Evolutionary conservation across 2,113 vertebrate genomes (phyloP).

Genomic region (Trogon melanurus): DNA sequence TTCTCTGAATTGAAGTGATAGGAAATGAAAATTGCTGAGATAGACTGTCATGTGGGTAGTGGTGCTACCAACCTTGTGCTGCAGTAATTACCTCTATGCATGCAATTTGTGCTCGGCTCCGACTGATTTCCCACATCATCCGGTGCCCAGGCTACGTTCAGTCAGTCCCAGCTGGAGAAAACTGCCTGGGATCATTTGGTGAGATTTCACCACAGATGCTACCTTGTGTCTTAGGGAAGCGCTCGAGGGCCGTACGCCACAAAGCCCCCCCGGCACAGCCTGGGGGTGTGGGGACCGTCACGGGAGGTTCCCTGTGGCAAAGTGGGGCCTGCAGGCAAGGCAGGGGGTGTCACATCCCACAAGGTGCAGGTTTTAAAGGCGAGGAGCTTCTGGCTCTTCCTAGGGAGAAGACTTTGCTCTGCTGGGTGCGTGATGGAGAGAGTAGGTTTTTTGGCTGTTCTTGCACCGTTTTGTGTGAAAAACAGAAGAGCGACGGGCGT

Average conservation of each 20-base stretch:
- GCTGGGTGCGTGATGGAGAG: neutral
- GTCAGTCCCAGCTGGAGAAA: conserved; percentile 62
- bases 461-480: neutral
- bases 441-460: neutral
- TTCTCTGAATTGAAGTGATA: conserved; percentile 42
- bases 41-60: conserved; percentile 58
- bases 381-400: neutral
- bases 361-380: neutral
- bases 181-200: conserved; percentile 22
- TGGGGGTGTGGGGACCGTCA: neutral
- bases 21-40: conserved; percentile 70
- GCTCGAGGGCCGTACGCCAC: fast-evolving
- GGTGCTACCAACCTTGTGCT: conserved; percentile 66
- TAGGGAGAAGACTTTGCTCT: neutral
- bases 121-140: conserved; percentile 67
- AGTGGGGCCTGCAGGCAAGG: neutral
- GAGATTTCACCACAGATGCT: conserved; percentile 50
- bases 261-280: neutral
- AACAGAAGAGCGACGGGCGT: neutral
- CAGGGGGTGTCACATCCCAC: neutral
- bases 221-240: neutral
- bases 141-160: conserved; percentile 40
- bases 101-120: conserved; percentile 62
- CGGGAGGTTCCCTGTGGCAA: fast-evolving
- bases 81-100: conserved; percentile 69